A percentile compares a stretch with the other conserved stretches of the same genome.
Evolutionary conservation across 2,113 vertebrate species (phyloP).

Genomic region (Corvus cornix): DNA sequence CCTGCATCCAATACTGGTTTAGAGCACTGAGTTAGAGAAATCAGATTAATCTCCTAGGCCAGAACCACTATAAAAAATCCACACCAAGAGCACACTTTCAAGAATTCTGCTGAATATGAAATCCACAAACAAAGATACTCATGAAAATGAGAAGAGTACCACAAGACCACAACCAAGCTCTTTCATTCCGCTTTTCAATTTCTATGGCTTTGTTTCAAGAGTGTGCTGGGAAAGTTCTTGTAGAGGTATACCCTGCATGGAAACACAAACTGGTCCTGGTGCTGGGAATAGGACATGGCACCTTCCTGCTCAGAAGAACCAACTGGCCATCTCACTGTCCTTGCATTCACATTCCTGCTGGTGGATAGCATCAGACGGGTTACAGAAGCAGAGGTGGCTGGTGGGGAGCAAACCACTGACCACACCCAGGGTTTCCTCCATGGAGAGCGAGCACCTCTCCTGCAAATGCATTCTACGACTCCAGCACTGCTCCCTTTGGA

Average conservation of each 20-base stretch:
- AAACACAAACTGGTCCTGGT: neutral
- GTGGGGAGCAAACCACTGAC: neutral
- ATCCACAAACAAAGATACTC: neutral
- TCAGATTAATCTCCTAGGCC: neutral
- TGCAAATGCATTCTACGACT: neutral
- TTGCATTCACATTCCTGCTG: neutral
- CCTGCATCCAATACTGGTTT: neutral
- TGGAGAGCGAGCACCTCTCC: rapidly evolving
- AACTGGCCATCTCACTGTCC: neutral
- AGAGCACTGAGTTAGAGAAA: neutral
- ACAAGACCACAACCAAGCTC: neutral
- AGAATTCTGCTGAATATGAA: neutral
- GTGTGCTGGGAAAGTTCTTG: neutral
- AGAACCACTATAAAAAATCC: neutral
- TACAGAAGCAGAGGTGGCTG: neutral
- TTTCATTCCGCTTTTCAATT: neutral
- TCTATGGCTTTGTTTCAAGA: neutral
- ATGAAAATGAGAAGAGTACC: neutral
- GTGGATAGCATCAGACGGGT: rapidly evolving
- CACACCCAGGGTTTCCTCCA: neutral
- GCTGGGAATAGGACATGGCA: neutral
- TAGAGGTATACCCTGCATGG: neutral
- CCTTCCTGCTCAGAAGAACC: neutral
- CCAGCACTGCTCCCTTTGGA: neutral
- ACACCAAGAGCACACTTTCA: neutral